phyloP scores from a whole-genome alignment of 2,888 invertebrate genomes.

The Catocala fraxini region DNA sequence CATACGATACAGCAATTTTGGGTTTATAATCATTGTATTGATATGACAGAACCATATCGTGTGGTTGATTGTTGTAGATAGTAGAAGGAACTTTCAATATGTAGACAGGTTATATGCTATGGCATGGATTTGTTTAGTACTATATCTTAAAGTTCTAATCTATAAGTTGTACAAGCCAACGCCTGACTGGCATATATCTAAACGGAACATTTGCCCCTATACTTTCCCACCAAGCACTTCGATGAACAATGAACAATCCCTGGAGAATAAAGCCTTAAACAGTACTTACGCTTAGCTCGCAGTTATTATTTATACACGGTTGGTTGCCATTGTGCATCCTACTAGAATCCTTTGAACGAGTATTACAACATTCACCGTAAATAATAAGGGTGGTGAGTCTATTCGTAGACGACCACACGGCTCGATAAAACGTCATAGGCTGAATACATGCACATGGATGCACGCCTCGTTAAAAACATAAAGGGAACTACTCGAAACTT shows the following conservation, averaged over 20 bases:
- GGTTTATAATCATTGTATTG: no score
- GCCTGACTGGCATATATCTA: neutral
- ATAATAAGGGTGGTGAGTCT: slow-evolving; percentile 6
- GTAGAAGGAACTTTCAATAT: no score
- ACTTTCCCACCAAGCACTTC: neutral
- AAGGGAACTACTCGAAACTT: neutral
- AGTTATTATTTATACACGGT: slow-evolving; percentile 5
- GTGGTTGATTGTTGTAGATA: no score
- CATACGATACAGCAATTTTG: no score
- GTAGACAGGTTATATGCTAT: no score
- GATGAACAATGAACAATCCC: slow-evolving; percentile 1
- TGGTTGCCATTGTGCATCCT: neutral
- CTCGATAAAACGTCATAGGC: neutral
- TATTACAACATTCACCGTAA: slow-evolving; percentile 5
- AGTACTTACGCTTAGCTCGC: neutral
- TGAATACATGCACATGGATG: slow-evolving; percentile 1
- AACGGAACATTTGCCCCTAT: neutral
- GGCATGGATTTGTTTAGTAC: no score
- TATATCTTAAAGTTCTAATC: no score
- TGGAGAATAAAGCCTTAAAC: neutral
- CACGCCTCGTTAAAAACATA: slow-evolving; percentile 3
- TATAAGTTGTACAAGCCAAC: no score
- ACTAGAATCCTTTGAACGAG: neutral
- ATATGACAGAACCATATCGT: no score
- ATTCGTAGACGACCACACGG: slow-evolving; percentile 10